These are phyloP conservation scores for Aphelenchoides bicaudatus DNA, from an alignment of 2,888 invertebrate species.

Conservation along the genomic window DNA sequence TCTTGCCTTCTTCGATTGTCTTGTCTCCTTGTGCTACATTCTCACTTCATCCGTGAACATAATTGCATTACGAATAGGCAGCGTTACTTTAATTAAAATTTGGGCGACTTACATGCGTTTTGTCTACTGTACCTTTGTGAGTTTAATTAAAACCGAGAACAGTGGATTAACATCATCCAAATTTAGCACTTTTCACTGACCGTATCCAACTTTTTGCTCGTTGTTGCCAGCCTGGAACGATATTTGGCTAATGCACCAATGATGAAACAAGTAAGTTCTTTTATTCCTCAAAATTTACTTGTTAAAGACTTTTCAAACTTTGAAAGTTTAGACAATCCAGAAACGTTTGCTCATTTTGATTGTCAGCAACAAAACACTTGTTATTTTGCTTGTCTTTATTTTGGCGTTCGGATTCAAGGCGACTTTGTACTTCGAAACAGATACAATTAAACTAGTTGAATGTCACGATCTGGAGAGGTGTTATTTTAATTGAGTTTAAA, in stretches of 20 bases:
- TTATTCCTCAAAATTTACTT: not conserved
- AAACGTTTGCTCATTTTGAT: conserved; percentile 43
- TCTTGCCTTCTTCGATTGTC: conserved; percentile 40
- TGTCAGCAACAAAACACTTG: conserved; percentile 39
- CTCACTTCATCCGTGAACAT: conserved; percentile 37
- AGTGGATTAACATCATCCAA: not conserved
- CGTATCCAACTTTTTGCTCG: conserved; percentile 47
- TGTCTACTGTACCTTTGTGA: conserved; percentile 34
- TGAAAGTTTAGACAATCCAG: conserved; percentile 28
- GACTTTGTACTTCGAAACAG: conserved; percentile 42
- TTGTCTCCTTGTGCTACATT: conserved; percentile 38
- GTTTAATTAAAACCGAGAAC: conserved; percentile 28
- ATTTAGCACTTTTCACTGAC: conserved; percentile 46
- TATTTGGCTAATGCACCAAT: conserved; percentile 42
- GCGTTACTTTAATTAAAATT: conserved; percentile 21
- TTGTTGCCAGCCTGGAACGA: conserved; percentile 44
- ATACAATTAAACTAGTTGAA: conserved; percentile 24
- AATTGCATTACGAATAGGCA: conserved; percentile 31
- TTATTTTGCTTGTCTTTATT: conserved; percentile 35
- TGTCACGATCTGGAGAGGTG: conserved; percentile 34
- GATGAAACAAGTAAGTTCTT: conserved; percentile 16
- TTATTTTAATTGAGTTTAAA: not conserved
- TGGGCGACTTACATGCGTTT: conserved; percentile 41
- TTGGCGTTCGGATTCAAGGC: conserved; percentile 43
- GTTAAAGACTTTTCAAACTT: not conserved